Base-by-base conservation (phyloP, 2,888 invertebrate species). In the Drosophila conformis region DNA sequence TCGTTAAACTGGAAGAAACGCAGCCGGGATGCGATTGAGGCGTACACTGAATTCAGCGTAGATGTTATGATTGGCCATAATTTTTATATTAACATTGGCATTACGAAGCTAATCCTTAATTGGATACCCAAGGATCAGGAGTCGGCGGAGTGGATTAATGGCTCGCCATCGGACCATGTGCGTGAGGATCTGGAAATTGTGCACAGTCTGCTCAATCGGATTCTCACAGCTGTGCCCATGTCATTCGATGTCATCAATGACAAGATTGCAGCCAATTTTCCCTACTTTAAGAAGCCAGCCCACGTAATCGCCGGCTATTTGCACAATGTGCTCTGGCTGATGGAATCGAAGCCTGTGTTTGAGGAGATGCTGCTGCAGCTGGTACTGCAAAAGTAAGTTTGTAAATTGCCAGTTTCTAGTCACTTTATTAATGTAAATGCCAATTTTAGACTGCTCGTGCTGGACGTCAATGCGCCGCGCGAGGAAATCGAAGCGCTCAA, bases 301-400 rank as follows among this genome's bases (percentile, higher is more conserved):
- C 95, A 95, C 85, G 91, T 94, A 1, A 96, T 97, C 77, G 96
- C 96, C 87, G 95, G 96, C 15, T 98, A 96, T 92, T 92, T 97
- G 25, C 95, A 96, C 89, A 97, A 98, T 92, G 92, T 98, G 51
- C 94, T 98, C 61, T 95, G 95, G 94, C 94, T 98, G 78, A 93
- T 96, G 69, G 95, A 95, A 51, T 97, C 97, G 91, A 95, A 96
- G 79, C 97, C 97, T 0, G 94, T 95, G 0, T 94, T 97, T 60
- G 94, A 95, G 58, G 94, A 95, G 79, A 95, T 95, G 76, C 94
- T 98, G 36, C 93, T 98, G 82, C 94, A 95, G 75, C 94, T 97
- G 66, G 95, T 98, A 86, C 94, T 98, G 75, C 96, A 96, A 86
- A 97, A 96, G 96, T 97, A 94, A 94, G 94, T 92, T n/a, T 13